Evolutionary conservation across 2,113 vertebrate genomes (phyloP).

Genomic region (Corvus cornix): DNA sequence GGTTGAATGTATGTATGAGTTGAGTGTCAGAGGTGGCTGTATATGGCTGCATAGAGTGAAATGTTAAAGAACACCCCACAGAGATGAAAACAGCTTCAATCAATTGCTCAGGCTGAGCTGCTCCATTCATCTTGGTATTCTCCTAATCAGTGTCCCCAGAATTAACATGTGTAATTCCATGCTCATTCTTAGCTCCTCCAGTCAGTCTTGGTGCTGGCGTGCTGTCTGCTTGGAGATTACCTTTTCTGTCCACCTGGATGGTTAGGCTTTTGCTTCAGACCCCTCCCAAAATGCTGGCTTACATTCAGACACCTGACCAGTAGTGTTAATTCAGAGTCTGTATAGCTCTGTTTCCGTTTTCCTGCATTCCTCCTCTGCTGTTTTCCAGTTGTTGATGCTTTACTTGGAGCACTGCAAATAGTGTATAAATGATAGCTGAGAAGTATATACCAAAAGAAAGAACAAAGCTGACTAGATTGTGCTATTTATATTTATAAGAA

Average conservation of each 20-base stretch:
- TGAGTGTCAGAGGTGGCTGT: background rate
- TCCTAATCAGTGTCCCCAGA: background rate
- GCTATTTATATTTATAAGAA: background rate
- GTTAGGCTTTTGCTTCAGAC: background rate
- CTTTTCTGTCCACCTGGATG: background rate
- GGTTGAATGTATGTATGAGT: background rate
- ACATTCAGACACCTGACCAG: background rate
- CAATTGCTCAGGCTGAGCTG: background rate
- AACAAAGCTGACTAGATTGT: background rate
- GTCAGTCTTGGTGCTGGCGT: background rate
- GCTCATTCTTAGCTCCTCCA: background rate
- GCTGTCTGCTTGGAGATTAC: background rate
- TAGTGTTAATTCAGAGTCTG: background rate
- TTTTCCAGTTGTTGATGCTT: background rate
- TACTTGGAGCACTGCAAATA: background rate
- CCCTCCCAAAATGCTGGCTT: background rate
- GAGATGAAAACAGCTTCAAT: constrained; percentile 35
- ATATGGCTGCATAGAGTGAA: background rate
- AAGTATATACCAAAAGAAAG: background rate
- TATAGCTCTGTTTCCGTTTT: background rate
- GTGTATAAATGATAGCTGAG: background rate
- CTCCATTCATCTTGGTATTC: background rate
- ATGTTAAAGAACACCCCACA: constrained; percentile 10
- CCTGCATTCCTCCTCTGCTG: background rate
- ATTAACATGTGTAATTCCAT: background rate